phyloP scores from a whole-genome alignment of 2,888 invertebrate species.

The Andrena bucephala region DNA sequence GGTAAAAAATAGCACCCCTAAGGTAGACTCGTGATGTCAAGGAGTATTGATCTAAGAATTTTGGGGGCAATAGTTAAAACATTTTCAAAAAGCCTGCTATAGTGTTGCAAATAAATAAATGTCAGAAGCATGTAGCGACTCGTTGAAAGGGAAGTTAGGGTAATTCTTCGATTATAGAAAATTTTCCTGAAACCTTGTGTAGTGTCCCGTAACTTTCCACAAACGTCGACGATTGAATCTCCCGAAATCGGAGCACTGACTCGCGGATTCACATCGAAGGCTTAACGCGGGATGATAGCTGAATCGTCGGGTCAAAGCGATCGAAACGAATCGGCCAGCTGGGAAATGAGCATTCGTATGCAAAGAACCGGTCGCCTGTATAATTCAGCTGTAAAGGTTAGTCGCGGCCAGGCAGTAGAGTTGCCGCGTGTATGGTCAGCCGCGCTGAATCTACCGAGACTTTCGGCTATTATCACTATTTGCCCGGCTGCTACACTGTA shows the following conservation, averaged over 20 bases:
- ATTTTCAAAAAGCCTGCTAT: too few species aligned
- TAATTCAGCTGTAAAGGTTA: conserved; percentile 59
- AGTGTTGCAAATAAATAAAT: too few species aligned
- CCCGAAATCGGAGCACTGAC: too few species aligned
- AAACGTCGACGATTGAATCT: conserved; percentile 1
- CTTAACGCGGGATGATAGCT: conserved; percentile 40
- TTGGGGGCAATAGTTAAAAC: too few species aligned
- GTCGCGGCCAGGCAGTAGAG: conserved; percentile 45
- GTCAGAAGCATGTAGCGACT: too few species aligned
- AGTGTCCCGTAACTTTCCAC: background rate
- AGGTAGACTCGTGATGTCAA: too few species aligned
- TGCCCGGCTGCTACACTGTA: conserved; percentile 45
- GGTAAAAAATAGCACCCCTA: too few species aligned
- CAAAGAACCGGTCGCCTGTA: conserved; percentile 48
- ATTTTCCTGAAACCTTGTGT: background rate
- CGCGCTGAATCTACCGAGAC: conserved; percentile 49
- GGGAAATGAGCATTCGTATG: conserved; percentile 54
- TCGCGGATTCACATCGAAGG: background rate
- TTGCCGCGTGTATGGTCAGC: conserved; percentile 44
- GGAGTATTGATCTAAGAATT: too few species aligned
- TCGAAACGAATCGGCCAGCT: conserved; percentile 51
- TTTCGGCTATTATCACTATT: conserved; percentile 67
- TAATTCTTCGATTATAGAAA: background rate
- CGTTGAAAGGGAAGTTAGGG: too few species aligned
- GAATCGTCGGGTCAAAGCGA: conserved; percentile 30